Percentiles rank a stretch among this genome's conserved stretches.
phyloP scores from a whole-genome alignment of 2,113 vertebrate genomes.

The Podiceps cristatus region DNA sequence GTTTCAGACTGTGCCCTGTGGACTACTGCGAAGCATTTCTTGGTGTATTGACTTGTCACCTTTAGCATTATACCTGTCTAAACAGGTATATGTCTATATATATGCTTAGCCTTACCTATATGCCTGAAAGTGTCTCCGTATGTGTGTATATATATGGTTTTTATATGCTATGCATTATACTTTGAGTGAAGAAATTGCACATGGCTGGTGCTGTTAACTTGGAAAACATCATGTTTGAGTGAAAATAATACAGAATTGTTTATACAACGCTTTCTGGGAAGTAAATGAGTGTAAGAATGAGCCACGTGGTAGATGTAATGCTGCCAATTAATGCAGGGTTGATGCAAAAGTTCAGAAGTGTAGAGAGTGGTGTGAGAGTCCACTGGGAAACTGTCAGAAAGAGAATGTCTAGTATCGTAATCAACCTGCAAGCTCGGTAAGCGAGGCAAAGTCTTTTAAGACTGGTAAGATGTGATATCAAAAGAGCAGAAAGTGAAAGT shows the following conservation, averaged over 20 bases:
- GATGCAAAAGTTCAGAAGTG: background rate
- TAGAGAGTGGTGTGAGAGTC: background rate
- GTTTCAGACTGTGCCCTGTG: background rate
- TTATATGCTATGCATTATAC: background rate
- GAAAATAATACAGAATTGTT: background rate
- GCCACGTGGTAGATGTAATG: background rate
- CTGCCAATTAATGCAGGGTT: background rate
- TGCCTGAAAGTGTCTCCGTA: background rate
- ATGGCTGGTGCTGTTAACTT: background rate
- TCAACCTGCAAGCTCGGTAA: background rate
- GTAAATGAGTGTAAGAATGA: background rate
- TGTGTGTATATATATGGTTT: accelerated
- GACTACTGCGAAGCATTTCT: background rate
- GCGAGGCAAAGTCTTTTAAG: background rate
- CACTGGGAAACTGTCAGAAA: background rate
- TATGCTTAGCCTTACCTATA: accelerated
- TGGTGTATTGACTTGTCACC: background rate
- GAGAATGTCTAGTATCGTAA: background rate
- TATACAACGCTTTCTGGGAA: background rate
- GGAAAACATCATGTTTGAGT: background rate
- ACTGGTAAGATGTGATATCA: background rate
- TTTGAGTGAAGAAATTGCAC: background rate
- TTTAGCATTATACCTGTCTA: background rate
- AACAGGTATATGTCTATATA: accelerated
- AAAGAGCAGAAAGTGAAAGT: background rate